These are phyloP conservation scores for Cyanistes caeruleus DNA, from an alignment of 2,113 vertebrate genomes.

Conservation along the genomic window DNA sequence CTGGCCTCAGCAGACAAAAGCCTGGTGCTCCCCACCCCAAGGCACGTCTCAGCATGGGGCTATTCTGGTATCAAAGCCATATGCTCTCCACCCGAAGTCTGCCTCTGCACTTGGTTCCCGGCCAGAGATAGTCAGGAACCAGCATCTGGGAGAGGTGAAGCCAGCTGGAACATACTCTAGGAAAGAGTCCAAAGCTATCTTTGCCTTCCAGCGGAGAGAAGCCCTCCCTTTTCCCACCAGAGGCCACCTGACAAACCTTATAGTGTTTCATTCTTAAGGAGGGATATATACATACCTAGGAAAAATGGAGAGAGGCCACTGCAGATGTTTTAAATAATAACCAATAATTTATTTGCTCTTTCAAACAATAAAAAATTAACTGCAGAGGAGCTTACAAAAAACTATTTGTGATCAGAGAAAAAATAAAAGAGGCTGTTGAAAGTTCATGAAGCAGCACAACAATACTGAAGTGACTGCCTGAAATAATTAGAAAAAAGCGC, in stretches of 20 bases:
- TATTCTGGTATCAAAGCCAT: conserved; percentile 63
- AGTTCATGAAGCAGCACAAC: neutral
- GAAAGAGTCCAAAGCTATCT: conserved; percentile 47
- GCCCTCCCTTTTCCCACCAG: neutral
- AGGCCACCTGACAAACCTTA: conserved; percentile 31
- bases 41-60: conserved; percentile 69
- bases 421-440: conserved; percentile 6
- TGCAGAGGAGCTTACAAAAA: conserved; percentile 19
- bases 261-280: neutral
- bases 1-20: conserved; percentile 50
- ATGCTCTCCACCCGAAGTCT: conserved; percentile 47
- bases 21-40: conserved; percentile 57
- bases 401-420: neutral
- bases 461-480: neutral
- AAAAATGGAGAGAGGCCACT: neutral
- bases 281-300: neutral
- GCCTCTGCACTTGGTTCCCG: conserved; percentile 44
- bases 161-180: conserved; percentile 45
- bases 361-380: conserved; percentile 35
- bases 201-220: conserved; percentile 21
- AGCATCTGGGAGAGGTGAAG: conserved; percentile 49
- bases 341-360: conserved; percentile 11
- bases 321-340: conserved; percentile 53
- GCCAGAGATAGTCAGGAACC: conserved; percentile 61
- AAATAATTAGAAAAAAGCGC: neutral